A percentile compares a stretch with the other conserved stretches of the same genome.
Conservation (phyloP, 2,888 invertebrate genomes). For the Pantelozetes paolii region DNA sequence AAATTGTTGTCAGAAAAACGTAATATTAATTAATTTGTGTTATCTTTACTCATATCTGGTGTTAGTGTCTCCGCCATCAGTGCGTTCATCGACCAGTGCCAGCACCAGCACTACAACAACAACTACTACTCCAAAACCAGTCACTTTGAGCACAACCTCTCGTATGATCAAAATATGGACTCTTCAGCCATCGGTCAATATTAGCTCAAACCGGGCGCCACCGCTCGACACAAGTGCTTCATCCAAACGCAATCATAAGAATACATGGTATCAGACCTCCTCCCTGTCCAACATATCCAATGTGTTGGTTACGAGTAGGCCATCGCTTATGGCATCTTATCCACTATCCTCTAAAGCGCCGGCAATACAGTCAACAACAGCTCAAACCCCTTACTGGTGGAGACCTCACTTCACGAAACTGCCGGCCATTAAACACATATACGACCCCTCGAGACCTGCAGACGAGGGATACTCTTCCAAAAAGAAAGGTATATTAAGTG, state of each 20-base stretch:
- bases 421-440: conserved; percentile 24
- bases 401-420: conserved; percentile 38
- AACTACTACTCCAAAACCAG: conserved; percentile 34
- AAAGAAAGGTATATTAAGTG: conserved; percentile 29
- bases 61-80: conserved; percentile 8
- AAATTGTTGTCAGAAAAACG: conserved; percentile 3
- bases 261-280: conserved; percentile 1
- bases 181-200: conserved; percentile 15
- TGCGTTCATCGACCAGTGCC: conserved; percentile 37
- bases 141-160: conserved; percentile 35
- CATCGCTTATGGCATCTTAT: conserved; percentile 1
- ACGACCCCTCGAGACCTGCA: conserved; percentile 19
- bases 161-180: conserved; percentile 2
- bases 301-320: background rate
- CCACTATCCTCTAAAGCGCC: conserved; percentile 6
- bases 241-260: background rate
- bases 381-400: conserved; percentile 40
- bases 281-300: conserved; percentile 10
- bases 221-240: conserved; percentile 3
- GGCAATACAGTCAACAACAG: conserved; percentile 23
- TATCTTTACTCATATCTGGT: background rate
- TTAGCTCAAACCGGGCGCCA: conserved; percentile 29
- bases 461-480: conserved; percentile 27
- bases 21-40: background rate
- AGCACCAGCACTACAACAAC: conserved; percentile 28